Evolutionary conservation across 2,113 vertebrate genomes (phyloP).

Genomic region (Cyanocitta stelleri): DNA sequence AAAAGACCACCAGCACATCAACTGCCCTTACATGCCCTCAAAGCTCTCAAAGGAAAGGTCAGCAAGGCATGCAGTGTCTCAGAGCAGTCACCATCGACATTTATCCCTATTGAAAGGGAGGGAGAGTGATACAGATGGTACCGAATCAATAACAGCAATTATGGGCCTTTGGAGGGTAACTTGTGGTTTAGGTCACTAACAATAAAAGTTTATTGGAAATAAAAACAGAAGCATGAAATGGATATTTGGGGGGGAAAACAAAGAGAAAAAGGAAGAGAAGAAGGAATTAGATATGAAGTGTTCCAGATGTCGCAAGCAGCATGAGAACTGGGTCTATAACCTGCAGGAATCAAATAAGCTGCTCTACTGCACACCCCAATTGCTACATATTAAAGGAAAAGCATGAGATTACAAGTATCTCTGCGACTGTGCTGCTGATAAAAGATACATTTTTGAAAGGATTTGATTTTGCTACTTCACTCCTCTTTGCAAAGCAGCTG

Average conservation of each 20-base stretch:
- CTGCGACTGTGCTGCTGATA: background rate
- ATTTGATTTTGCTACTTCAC: background rate
- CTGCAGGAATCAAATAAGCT: background rate
- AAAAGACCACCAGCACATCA: background rate
- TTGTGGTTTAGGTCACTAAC: background rate
- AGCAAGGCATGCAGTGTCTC: background rate
- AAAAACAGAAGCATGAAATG: background rate
- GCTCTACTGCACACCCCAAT: background rate
- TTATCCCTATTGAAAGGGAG: background rate
- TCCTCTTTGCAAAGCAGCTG: background rate
- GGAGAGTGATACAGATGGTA: background rate
- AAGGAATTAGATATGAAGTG: background rate
- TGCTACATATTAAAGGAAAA: background rate
- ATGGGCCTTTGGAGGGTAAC: background rate
- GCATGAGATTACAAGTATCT: background rate
- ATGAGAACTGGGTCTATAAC: background rate
- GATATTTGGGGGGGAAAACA: rapidly evolving
- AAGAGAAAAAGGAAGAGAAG: background rate
- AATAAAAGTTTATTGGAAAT: background rate
- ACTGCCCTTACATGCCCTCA: background rate
- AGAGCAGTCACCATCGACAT: background rate
- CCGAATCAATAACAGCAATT: background rate
- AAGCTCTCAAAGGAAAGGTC: background rate
- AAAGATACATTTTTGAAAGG: background rate
- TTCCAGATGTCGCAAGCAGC: background rate